phyloP scores from a whole-genome alignment of 1,140 invertebrate species.

The Lepidostoma basale region DNA sequence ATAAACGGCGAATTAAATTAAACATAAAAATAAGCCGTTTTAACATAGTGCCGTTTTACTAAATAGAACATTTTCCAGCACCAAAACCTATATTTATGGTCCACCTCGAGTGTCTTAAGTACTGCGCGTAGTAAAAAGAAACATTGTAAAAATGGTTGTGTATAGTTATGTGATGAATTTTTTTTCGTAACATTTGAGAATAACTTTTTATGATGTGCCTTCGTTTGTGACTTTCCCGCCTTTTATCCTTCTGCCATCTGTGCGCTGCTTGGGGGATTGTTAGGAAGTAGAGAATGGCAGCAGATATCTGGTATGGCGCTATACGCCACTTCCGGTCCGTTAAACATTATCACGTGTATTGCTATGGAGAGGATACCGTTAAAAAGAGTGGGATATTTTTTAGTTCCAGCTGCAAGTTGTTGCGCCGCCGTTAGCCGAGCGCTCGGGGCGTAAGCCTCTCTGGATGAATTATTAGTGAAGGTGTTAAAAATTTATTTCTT shows the following conservation, averaged over 20 bases:
- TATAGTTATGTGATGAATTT: neutral
- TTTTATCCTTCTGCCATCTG: slow-evolving; percentile 18
- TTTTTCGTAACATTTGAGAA: neutral
- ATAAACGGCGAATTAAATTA: no score
- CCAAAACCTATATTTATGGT: slow-evolving; percentile 2
- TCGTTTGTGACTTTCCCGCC: slow-evolving; percentile 2
- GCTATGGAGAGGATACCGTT: slow-evolving; percentile 32
- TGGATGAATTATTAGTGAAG: slow-evolving; percentile 18
- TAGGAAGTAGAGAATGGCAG: slow-evolving; percentile 17
- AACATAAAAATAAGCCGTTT: neutral
- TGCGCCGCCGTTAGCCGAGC: slow-evolving; percentile 17
- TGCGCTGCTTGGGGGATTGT: slow-evolving; percentile 14
- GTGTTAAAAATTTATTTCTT: slow-evolving; percentile 6
- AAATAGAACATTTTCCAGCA: neutral
- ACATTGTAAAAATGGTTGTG: neutral
- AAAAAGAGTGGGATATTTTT: slow-evolving; percentile 33
- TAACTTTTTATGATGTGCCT: neutral
- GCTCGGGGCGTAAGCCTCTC: slow-evolving; percentile 2
- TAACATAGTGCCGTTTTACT: neutral
- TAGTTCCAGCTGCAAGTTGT: slow-evolving; percentile 16
- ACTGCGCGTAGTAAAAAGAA: neutral
- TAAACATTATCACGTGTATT: slow-evolving; percentile 44
- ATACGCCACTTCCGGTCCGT: slow-evolving; percentile 41
- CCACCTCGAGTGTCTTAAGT: slow-evolving; percentile 4
- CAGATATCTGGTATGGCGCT: slow-evolving; percentile 32